phyloP scores from a whole-genome alignment of 2,797 vertebrate genomes.

The Manis crassicaudata region DNA sequence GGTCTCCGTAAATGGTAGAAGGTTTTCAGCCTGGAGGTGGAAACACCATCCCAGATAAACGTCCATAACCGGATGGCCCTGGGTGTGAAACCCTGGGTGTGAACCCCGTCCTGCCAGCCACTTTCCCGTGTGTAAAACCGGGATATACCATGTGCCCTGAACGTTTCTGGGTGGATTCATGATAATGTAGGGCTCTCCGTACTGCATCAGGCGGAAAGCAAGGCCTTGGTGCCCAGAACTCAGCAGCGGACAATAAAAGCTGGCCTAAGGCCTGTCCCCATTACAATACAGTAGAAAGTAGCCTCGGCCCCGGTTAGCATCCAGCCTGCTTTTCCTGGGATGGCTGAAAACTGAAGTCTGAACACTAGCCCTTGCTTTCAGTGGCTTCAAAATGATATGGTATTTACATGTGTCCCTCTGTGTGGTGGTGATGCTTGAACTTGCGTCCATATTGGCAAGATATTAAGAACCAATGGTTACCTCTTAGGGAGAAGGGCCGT shows the following conservation, averaged over 20 bases:
- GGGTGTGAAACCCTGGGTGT: fast-evolving
- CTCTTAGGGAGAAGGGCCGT: not conserved
- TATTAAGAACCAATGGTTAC: not conserved
- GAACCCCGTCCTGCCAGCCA: not conserved
- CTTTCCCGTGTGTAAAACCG: fast-evolving
- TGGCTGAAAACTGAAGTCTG: not conserved
- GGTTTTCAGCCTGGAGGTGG: constrained; percentile 90
- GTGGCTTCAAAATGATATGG: not conserved
- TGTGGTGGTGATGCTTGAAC: not conserved
- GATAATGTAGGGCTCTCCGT: not conserved
- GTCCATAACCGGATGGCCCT: not conserved
- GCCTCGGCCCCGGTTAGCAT: fast-evolving
- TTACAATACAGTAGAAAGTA: fast-evolving
- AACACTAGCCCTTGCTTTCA: not conserved
- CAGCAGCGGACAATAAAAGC: not conserved
- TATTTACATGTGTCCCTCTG: not conserved
- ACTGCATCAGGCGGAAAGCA: no score
- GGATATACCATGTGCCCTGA: fast-evolving
- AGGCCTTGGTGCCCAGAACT: not conserved
- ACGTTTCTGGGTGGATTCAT: not conserved
- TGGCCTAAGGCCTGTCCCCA: not conserved
- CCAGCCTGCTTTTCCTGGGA: not conserved
- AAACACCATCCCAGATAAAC: not conserved
- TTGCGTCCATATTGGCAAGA: not conserved
- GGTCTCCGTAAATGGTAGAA: constrained; percentile 91